These are phyloP conservation scores for Pinna nobilis DNA, from an alignment of 1,140 invertebrate species.

Conservation along the genomic window DNA sequence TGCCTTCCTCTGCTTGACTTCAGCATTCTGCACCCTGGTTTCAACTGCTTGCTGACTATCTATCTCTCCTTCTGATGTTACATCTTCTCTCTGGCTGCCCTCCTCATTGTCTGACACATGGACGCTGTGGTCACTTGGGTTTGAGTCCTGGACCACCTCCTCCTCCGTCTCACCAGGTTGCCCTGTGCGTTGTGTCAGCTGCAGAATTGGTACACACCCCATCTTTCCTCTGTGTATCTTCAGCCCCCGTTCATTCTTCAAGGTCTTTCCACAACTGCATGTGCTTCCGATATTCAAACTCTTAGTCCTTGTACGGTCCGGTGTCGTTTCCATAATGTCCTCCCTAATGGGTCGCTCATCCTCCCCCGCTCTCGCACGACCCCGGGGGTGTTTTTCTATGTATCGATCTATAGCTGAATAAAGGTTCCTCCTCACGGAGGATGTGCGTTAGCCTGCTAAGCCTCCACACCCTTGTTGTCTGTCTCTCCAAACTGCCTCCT, in stretches of 20 bases:
- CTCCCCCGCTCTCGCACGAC: neutral
- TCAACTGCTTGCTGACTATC: neutral
- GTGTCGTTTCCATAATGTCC: slow-evolving; percentile 14
- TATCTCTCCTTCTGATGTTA: neutral
- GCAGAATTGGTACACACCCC: slow-evolving; percentile 9
- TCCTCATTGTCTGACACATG: slow-evolving; percentile 18
- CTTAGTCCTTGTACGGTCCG: slow-evolving; percentile 15
- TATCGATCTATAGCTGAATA: neutral
- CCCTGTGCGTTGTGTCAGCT: slow-evolving; percentile 11
- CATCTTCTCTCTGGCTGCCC: neutral
- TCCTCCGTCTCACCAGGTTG: slow-evolving; percentile 25
- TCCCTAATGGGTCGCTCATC: slow-evolving; percentile 8
- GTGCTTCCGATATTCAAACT: slow-evolving; percentile 17
- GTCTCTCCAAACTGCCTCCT: slow-evolving; percentile 13
- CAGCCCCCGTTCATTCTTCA: slow-evolving; percentile 20
- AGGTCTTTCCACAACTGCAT: slow-evolving; percentile 17
- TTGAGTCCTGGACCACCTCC: slow-evolving; percentile 15
- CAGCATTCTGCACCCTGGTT: neutral
- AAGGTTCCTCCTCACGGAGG: slow-evolving; percentile 9
- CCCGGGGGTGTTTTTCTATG: neutral
- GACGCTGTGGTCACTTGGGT: neutral
- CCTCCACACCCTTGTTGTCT: slow-evolving; percentile 3
- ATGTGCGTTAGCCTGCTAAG: slow-evolving; percentile 5
- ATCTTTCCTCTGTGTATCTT: slow-evolving; percentile 27
- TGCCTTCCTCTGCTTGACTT: neutral